Conservation (phyloP, 2,888 invertebrate species). For the Oligia strigilis region DNA sequence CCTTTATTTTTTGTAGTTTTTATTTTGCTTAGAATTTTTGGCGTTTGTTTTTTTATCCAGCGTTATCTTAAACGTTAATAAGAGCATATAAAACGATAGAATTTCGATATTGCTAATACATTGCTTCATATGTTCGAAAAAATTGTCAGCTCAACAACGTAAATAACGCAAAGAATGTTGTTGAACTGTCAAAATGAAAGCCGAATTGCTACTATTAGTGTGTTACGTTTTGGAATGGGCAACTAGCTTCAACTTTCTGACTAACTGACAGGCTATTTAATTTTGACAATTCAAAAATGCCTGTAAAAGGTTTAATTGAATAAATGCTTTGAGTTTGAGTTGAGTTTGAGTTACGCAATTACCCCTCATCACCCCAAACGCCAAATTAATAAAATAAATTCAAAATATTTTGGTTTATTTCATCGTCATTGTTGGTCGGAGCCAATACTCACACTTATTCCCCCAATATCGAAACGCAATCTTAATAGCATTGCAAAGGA, state of each 20-base stretch:
- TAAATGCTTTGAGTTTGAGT: too few relatives aligned
- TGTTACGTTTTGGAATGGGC: too few relatives aligned
- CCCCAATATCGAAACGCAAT: background rate
- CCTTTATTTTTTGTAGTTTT: constrained; percentile 11
- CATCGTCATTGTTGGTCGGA: background rate
- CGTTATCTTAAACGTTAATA: background rate
- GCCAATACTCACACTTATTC: background rate
- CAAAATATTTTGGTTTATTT: background rate
- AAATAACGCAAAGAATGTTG: background rate
- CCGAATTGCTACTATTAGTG: background rate
- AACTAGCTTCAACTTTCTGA: too few relatives aligned
- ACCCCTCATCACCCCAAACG: background rate
- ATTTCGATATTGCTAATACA: background rate
- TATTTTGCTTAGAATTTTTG: constrained; percentile 1
- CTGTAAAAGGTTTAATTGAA: too few relatives aligned
- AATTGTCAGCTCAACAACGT: background rate
- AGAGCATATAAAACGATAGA: background rate
- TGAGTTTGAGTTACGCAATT: too few relatives aligned
- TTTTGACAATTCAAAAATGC: too few relatives aligned
- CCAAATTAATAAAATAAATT: background rate
- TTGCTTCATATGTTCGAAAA: background rate
- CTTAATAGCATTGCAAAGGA: background rate
- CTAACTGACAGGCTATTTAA: too few relatives aligned
- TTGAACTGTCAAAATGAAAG: background rate
- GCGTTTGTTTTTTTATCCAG: background rate